Base-by-base conservation (phyloP, 2,888 invertebrate species). In the Byasa hedistus region DNA sequence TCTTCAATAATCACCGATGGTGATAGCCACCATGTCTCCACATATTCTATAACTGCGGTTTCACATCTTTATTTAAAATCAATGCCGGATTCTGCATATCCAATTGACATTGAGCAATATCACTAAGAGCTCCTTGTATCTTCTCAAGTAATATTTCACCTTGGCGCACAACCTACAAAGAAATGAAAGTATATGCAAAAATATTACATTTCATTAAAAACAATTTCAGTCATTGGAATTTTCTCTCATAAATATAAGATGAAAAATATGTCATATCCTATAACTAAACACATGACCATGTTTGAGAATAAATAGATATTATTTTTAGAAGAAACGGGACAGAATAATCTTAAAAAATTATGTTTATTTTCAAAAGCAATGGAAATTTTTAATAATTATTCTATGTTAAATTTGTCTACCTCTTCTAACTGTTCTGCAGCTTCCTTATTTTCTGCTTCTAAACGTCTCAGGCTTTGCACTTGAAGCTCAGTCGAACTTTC, bases 401-500 rank as follows among this genome's bases (percentile, higher is more conserved):
- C 7, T n/a, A 19, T n/a, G 7, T 48, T 48, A n/a, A 60, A 23
- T 48, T 54, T 44, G 44, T 15, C 21, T 75, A 92, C 93, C 78
- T 95, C 94, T 82, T 98, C 97, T 48, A 98, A 88, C 74, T 96
- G 94, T 74, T 96, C 95, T 0, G 98, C 98, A 5, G 98, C 96
- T 75, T 98, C 97, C 82, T 97, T 96, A 85, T 99, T 99, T 80
- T 98, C 98, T 51, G 94, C 94, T 82, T 99, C 98, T 58, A 99
- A 89, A 61, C 95, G 92, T 75, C 95, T 93, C 39, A 97, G 92
- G 76, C 97, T 97, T 65, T 93, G 93, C 67, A 96, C 97, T 89
- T 98, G 98, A 15, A 98, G 88, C 83, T 98, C 98, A n/a, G 96
- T 95, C 0, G 98, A 98, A 56, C 97, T 97, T 77, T 99, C 99